Evolutionary conservation across 2,113 vertebrate species (phyloP).

Genomic region (Proteles cristata): DNA sequence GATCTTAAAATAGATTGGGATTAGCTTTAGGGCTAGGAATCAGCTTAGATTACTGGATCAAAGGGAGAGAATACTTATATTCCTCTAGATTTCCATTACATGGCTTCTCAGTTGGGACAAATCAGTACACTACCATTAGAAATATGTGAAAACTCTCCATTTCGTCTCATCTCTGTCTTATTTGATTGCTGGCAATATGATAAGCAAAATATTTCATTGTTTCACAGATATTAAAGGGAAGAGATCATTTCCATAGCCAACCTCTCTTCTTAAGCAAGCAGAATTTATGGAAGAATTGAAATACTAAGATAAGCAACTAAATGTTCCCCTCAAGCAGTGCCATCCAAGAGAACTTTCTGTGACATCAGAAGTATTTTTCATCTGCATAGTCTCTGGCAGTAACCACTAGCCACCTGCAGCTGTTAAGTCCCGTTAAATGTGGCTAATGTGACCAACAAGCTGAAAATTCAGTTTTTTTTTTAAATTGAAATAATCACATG

Average conservation of each 20-base stretch:
- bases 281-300: rapidly evolving
- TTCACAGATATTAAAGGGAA: neutral
- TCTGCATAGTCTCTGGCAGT: neutral
- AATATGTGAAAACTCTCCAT: neutral
- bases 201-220: neutral
- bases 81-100: neutral
- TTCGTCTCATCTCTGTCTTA: neutral
- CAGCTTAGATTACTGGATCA: neutral
- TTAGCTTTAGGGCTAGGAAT: neutral
- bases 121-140: neutral
- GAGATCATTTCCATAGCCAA: neutral
- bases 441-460: neutral
- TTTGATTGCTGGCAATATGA: neutral
- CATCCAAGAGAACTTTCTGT: neutral
- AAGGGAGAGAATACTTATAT: neutral
- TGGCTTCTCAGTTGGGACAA: neutral
- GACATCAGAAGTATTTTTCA: neutral
- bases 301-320: neutral
- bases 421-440: neutral
- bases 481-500: neutral
- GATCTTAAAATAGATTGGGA: neutral
- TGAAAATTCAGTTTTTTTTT: neutral
- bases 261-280: neutral
- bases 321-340: too few species aligned
- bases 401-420: neutral